Percentiles rank a stretch among this genome's conserved stretches.
phyloP scores from a whole-genome alignment of 2,888 invertebrate species.

The Himalopsyche tibetana region DNA sequence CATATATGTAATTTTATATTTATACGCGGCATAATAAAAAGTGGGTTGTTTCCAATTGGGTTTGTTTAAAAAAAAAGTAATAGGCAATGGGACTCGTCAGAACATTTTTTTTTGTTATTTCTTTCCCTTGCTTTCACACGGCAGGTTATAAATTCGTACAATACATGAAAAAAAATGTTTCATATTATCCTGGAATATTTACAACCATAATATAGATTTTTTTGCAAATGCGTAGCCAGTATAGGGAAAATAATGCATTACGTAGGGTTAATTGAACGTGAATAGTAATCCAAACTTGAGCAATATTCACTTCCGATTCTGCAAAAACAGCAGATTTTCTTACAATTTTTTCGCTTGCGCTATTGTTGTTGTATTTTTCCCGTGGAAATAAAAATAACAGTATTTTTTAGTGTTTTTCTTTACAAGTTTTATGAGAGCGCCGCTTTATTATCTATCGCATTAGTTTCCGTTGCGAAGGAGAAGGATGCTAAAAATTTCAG shows the following conservation, averaged over 20 bases:
- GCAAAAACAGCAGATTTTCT: neutral
- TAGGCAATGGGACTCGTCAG: too few relatives aligned
- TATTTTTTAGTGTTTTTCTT: constrained; percentile 35
- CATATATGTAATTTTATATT: too few relatives aligned
- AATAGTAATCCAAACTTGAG: constrained; percentile 19
- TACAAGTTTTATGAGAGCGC: constrained; percentile 29
- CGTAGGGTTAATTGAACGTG: constrained; percentile 12
- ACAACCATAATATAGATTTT: neutral
- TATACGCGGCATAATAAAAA: too few relatives aligned
- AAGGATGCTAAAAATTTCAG: neutral
- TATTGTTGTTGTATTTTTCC: constrained; percentile 35
- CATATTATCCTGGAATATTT: neutral
- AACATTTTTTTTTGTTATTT: too few relatives aligned
- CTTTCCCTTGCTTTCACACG: too few relatives aligned
- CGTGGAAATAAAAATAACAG: constrained; percentile 29
- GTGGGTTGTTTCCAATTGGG: too few relatives aligned
- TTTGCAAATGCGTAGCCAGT: neutral
- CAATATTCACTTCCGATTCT: neutral
- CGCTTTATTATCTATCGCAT: constrained; percentile 39
- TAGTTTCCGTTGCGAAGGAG: neutral
- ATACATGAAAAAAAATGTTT: neutral
- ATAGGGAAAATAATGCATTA: constrained; percentile 19
- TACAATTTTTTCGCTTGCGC: constrained; percentile 3
- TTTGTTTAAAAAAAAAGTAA: too few relatives aligned
- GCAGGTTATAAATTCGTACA: neutral